Evolutionary conservation across 2,113 vertebrate genomes (phyloP).

Genomic region (Asarcornis scutulata): DNA sequence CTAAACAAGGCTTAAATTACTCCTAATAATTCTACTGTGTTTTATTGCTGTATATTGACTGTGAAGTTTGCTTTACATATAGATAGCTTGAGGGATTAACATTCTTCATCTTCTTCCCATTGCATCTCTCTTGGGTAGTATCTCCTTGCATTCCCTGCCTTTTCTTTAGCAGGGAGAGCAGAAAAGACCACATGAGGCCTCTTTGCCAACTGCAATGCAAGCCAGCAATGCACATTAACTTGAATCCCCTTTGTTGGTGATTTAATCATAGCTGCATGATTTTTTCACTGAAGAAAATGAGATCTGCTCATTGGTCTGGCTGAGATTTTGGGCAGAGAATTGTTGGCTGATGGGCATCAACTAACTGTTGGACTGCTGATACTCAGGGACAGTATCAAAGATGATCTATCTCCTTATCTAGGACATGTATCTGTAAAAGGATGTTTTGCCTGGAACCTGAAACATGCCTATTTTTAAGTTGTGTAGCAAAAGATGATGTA

Average conservation of each 20-base stretch:
- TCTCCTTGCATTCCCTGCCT: not conserved
- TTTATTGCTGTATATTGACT: not conserved
- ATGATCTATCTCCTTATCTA: not conserved
- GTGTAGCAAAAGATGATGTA: not conserved
- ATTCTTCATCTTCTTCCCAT: not conserved
- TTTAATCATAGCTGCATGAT: not conserved
- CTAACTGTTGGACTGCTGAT: not conserved
- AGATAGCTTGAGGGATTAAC: not conserved
- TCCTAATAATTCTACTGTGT: not conserved
- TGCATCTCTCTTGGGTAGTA: not conserved
- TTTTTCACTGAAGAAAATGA: not conserved
- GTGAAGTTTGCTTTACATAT: not conserved
- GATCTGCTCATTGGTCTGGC: not conserved
- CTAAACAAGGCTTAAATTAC: not conserved
- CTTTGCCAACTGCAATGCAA: not conserved
- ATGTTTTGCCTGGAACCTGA: not conserved
- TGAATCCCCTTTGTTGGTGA: not conserved
- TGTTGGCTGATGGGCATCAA: not conserved
- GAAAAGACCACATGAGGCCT: not conserved
- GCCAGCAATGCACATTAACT: not conserved
- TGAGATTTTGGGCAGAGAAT: not conserved
- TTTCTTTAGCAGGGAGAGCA: rapidly evolving
- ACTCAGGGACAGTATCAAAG: not conserved
- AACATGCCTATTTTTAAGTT: not conserved
- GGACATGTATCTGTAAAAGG: not conserved